Conservation (phyloP, 2,797 vertebrate species). For the Lepilemur septentrionalis region DNA sequence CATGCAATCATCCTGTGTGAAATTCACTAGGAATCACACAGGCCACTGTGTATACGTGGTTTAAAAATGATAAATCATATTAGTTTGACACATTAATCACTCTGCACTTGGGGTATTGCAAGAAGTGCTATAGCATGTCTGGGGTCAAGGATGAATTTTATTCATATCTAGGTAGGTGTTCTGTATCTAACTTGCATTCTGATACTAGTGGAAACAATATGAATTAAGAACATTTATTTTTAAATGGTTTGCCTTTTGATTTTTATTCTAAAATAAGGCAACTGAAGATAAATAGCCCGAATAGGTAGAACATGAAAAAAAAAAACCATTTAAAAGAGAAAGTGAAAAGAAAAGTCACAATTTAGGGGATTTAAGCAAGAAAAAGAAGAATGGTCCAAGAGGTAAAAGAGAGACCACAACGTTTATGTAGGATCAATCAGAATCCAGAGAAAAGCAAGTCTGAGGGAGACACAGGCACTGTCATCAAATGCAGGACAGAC, state of each 20-base stretch:
- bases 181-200: neutral
- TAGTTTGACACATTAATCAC: neutral
- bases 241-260: conserved; percentile 12
- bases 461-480: neutral
- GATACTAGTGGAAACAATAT: neutral
- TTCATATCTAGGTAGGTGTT: neutral
- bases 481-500: neutral
- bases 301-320: neutral
- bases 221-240: neutral
- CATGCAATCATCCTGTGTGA: neutral
- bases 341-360: neutral
- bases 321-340: neutral
- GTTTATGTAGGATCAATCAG: neutral
- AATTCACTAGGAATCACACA: neutral
- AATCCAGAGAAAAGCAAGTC: neutral
- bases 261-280: conserved; percentile 31
- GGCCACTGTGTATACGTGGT: neutral
- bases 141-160: neutral
- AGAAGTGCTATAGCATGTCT: neutral
- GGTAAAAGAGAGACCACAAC: neutral
- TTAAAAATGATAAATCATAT: neutral
- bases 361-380: neutral
- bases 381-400: neutral
- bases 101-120: neutral
- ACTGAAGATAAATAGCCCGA: conserved; percentile 6